Evolutionary conservation across 2,888 invertebrate genomes (phyloP).

Genomic region (Lasiommata megera): DNA sequence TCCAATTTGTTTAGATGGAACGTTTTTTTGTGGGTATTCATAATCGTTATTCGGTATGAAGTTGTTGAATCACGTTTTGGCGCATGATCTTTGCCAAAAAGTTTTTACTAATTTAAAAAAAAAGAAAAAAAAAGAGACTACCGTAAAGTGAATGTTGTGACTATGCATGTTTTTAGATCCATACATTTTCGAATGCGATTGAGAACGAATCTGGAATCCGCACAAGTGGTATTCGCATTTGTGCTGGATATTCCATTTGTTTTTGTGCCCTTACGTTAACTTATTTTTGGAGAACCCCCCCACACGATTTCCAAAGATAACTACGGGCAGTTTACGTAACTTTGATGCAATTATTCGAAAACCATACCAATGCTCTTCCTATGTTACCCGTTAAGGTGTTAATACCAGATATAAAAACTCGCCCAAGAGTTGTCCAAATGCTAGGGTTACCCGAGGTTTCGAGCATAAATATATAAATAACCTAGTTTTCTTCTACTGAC

Average conservation of each 20-base stretch:
- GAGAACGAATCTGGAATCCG: slow-evolving; percentile 43
- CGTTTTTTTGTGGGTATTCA: too few relatives aligned
- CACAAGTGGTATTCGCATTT: slow-evolving; percentile 50
- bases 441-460: too few relatives aligned
- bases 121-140: neutral
- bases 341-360: neutral
- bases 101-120: neutral
- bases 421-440: too few relatives aligned
- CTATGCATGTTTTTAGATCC: slow-evolving; percentile 27
- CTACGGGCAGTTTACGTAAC: neutral
- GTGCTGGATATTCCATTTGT: slow-evolving; percentile 53
- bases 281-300: neutral
- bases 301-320: neutral
- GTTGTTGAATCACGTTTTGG: neutral
- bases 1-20: too few relatives aligned
- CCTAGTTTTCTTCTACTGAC: too few relatives aligned
- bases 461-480: too few relatives aligned
- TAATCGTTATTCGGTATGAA: neutral
- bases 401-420: too few relatives aligned
- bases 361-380: neutral
- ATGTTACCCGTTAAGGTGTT: too few relatives aligned
- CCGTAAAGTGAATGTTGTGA: neutral
- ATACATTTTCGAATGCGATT: slow-evolving; percentile 32
- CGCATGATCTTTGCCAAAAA: neutral
- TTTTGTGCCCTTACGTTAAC: too few relatives aligned